Evolutionary conservation across 2,797 vertebrate species (phyloP).

Genomic region (Girardinus metallicus): DNA sequence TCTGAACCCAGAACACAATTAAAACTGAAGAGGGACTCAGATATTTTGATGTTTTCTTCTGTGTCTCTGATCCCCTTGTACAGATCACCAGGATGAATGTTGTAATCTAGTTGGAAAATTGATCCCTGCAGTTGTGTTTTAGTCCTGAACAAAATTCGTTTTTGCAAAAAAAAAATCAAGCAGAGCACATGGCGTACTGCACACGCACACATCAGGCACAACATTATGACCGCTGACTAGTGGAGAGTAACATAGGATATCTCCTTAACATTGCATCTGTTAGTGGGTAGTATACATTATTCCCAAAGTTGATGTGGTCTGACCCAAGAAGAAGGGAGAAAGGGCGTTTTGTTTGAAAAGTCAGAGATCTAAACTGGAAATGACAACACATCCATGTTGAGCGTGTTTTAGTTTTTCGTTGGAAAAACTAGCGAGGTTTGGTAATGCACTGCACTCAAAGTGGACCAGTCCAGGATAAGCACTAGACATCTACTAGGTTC

Average conservation of each 20-base stretch:
- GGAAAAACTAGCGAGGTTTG: no score
- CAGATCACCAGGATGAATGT: constrained; percentile 30
- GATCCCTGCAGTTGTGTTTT: constrained; percentile 12
- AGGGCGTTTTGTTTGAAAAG: neutral
- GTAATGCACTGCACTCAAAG: constrained; percentile 30
- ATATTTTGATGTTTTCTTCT: constrained; percentile 32
- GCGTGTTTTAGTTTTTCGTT: no score
- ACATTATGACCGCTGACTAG: neutral
- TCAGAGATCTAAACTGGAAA: no score
- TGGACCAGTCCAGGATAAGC: neutral
- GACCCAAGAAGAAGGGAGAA: neutral
- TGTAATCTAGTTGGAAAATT: constrained; percentile 33
- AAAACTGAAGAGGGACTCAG: constrained; percentile 55
- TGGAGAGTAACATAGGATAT: neutral
- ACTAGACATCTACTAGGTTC: neutral
- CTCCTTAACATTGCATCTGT: neutral
- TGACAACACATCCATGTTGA: no score
- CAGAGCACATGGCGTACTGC: neutral
- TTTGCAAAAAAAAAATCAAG: neutral
- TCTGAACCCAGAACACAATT: constrained; percentile 63
- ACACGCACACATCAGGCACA: neutral
- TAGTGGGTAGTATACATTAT: neutral
- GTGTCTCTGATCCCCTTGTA: constrained; percentile 39
- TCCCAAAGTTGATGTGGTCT: neutral
- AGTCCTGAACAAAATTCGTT: constrained; percentile 27